A percentile compares a stretch with the other conserved stretches of the same genome.
Evolutionary conservation across 1,140 invertebrate genomes (phyloP).

Genomic region (Papilio polytes): DNA sequence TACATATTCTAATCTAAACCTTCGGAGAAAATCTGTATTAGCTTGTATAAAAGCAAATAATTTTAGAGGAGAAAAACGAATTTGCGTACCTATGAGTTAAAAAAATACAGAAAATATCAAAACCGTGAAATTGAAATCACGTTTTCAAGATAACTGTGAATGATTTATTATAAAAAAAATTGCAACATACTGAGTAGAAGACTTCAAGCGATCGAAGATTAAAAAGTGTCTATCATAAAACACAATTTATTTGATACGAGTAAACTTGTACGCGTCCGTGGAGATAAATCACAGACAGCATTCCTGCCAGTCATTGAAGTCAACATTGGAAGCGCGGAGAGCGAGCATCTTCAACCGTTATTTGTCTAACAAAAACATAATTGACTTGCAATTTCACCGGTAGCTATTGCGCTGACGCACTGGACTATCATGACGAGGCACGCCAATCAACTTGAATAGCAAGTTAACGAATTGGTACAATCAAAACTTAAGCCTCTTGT

Average conservation of each 20-base stretch:
- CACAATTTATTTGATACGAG: conserved; percentile 15
- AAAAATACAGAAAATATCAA: background rate
- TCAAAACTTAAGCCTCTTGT: conserved; percentile 54
- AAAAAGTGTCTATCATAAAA: conserved; percentile 15
- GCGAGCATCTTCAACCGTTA: conserved; percentile 47
- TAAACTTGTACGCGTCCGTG: background rate
- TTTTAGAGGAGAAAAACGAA: conserved; percentile 2
- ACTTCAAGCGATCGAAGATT: background rate
- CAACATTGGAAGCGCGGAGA: conserved; percentile 48
- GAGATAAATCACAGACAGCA: conserved; percentile 37
- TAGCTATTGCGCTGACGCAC: conserved; percentile 46
- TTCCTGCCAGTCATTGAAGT: conserved; percentile 49
- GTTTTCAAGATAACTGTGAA: background rate
- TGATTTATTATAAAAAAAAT: background rate
- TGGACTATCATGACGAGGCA: conserved; percentile 42
- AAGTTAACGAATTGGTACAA: conserved; percentile 63
- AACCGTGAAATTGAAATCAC: background rate
- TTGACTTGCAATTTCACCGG: conserved; percentile 63
- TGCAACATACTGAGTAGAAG: background rate
- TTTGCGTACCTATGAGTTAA: background rate
- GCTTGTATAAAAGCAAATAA: background rate
- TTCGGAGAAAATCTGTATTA: background rate
- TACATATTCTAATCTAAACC: background rate
- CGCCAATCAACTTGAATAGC: conserved; percentile 61
- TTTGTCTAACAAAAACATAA: conserved; percentile 55